Base-by-base conservation (phyloP, 2,797 vertebrate genomes). In the Xyrichtys novacula region DNA sequence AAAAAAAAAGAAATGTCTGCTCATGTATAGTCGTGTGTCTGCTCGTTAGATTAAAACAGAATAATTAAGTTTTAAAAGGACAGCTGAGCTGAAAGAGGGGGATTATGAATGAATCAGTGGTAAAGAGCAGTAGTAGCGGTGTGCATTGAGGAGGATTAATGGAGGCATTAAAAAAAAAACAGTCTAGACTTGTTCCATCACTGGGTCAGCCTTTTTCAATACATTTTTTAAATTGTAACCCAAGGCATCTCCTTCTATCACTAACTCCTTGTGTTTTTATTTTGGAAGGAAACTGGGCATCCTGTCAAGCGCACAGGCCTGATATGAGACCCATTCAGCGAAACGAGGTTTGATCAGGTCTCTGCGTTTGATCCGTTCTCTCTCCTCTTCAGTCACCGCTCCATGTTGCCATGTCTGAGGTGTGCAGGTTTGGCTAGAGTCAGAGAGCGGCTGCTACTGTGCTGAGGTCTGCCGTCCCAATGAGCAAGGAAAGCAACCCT, bases 401-500 rank as follows among this genome's bases (percentile, higher is more conserved):
- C 70, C 54, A 5, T 39, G 65, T 74, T 84, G 82, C 76, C 84
- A 84, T 88, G 88, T 74, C 77, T 65, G 85, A 89, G 74, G 53
- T 65, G 74, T 78, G 60, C 74, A 73, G 82, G 73, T 87, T 88
- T 84, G 87, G 75, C 85, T 81, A 82, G 83, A 46, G 86, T 90
- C 80, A 82, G 69, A 90, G 83, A 85, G 76, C 83, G 81, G 86
- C 77, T 84, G 79, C 72, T 68, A 67, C 76, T 65, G 76, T 78
- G 83, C 88, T 86, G 76, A 90, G 88, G 87, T 88, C 81, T 60
- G 76, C 78, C 86, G 94, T 91, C 91, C 94, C 89, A 91, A 98
- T 97, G 96, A 97, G 95, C 95, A 93, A 94, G 86, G 93, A 91
- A 19, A 94, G 90, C 83, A 95, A 94, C 85, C 93, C 96, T 88